Evolutionary conservation across 2,888 invertebrate species (phyloP).

Genomic region (Pasiphila rectangulata): DNA sequence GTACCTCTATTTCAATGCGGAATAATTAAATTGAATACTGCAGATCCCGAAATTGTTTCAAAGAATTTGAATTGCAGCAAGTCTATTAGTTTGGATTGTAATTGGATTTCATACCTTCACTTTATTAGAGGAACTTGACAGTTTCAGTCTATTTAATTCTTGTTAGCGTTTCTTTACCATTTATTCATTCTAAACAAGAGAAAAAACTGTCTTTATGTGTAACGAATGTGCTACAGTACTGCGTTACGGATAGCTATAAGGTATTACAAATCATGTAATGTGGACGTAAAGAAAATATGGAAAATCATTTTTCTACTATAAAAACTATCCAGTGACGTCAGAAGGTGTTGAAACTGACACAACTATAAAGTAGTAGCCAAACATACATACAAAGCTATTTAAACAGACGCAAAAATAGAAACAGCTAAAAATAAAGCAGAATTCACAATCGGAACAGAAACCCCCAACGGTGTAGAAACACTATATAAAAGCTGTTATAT

Average conservation of each 20-base stretch:
- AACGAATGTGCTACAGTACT: too few relatives aligned
- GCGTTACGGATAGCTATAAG: too few relatives aligned
- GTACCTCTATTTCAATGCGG: slow-evolving; percentile 21
- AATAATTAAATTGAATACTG: slow-evolving; percentile 33
- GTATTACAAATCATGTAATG: too few relatives aligned
- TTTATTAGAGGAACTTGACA: background rate
- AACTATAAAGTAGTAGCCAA: slow-evolving; percentile 11
- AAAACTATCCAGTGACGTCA: background rate
- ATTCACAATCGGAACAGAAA: slow-evolving; percentile 12
- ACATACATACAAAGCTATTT: slow-evolving; percentile 14
- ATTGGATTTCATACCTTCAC: background rate
- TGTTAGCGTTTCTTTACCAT: background rate
- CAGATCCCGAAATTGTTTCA: slow-evolving; percentile 28
- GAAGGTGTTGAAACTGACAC: slow-evolving; percentile 7
- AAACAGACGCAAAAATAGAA: slow-evolving; percentile 15
- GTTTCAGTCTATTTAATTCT: background rate
- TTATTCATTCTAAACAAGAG: too few relatives aligned
- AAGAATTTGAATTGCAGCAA: slow-evolving; percentile 19
- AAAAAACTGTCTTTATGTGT: too few relatives aligned
- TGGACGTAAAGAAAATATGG: too few relatives aligned
- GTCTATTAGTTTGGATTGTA: background rate
- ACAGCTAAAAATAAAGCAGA: slow-evolving; percentile 20
- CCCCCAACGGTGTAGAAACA: slow-evolving; percentile 43
- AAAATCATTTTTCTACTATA: too few relatives aligned
- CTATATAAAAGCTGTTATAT: slow-evolving; percentile 47